Evolutionary conservation across 2,113 vertebrate species (phyloP).

Genomic region (Perognathus longimembris): DNA sequence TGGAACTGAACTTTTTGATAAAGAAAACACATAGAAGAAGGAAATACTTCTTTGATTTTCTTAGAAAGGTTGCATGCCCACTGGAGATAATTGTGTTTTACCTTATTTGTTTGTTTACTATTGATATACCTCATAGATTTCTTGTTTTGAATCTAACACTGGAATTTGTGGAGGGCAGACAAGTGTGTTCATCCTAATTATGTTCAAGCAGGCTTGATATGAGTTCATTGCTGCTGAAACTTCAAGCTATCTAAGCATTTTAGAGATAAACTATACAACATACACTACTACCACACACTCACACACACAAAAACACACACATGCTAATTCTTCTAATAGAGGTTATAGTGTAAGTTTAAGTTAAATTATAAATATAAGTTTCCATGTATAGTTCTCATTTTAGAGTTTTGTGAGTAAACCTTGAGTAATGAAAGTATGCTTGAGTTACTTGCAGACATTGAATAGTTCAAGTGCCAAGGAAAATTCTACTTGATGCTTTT

Average conservation of each 20-base stretch:
- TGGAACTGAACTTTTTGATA: background rate
- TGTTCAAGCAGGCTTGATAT: background rate
- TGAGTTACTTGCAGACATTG: background rate
- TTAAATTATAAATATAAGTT: background rate
- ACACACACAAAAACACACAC: background rate
- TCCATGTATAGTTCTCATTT: background rate
- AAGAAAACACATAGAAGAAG: background rate
- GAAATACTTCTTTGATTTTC: background rate
- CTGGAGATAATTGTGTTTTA: background rate
- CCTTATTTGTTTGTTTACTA: background rate
- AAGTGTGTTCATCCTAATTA: background rate
- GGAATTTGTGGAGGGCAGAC: background rate
- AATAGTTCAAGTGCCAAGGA: background rate
- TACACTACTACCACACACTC: background rate
- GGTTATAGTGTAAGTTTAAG: background rate
- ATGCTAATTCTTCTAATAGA: background rate
- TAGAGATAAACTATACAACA: background rate
- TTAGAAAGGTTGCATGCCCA: background rate
- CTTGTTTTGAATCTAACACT: background rate
- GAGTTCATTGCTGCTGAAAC: background rate
- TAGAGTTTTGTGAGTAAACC: background rate
- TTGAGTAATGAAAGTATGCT: background rate
- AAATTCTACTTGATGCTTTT: background rate
- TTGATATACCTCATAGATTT: background rate
- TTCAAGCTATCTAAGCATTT: background rate